Percentiles rank a stretch among this genome's conserved stretches.
phyloP scores from a whole-genome alignment of 2,888 invertebrate species.

The Noctua comes region DNA sequence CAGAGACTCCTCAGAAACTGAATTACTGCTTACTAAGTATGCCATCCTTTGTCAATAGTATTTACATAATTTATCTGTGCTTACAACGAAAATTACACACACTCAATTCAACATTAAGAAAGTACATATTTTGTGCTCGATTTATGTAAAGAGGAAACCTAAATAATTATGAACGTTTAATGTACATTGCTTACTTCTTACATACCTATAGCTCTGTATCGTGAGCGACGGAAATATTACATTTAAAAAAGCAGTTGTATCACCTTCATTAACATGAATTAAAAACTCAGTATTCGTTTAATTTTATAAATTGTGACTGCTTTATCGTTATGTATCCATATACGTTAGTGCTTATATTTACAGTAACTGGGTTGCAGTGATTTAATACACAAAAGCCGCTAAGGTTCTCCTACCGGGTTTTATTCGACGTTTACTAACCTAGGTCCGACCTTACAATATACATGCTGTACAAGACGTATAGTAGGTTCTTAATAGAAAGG shows the following conservation, averaged over 20 bases:
- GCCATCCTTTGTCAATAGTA: constrained; percentile 60
- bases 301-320: constrained; percentile 35
- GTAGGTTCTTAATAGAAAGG: constrained; percentile 62
- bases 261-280: constrained; percentile 45
- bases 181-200: constrained; percentile 51
- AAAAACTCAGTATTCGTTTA: constrained; percentile 46
- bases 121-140: constrained; percentile 48
- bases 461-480: constrained; percentile 64
- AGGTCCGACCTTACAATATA: constrained; percentile 60
- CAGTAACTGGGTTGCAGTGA: constrained; percentile 59
- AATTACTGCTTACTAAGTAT: constrained; percentile 35
- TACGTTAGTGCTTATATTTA: constrained; percentile 63
- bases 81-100: constrained; percentile 45
- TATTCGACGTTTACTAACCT: constrained; percentile 59
- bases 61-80: constrained; percentile 53
- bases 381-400: constrained; percentile 65
- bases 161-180: constrained; percentile 48
- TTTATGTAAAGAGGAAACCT: constrained; percentile 53
- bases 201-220: constrained; percentile 48
- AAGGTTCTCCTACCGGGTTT: constrained; percentile 57
- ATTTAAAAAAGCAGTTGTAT: constrained; percentile 49
- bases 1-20: constrained; percentile 32
- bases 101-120: constrained; percentile 52
- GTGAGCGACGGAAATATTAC: constrained; percentile 56
- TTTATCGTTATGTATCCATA: constrained; percentile 35